A percentile compares a stretch with the other conserved stretches of the same genome.
These are phyloP conservation scores for Hydra vulgaris DNA, from an alignment of 30 jellyfish, hydroid and myxozoan species.

Conservation along the genomic window DNA sequence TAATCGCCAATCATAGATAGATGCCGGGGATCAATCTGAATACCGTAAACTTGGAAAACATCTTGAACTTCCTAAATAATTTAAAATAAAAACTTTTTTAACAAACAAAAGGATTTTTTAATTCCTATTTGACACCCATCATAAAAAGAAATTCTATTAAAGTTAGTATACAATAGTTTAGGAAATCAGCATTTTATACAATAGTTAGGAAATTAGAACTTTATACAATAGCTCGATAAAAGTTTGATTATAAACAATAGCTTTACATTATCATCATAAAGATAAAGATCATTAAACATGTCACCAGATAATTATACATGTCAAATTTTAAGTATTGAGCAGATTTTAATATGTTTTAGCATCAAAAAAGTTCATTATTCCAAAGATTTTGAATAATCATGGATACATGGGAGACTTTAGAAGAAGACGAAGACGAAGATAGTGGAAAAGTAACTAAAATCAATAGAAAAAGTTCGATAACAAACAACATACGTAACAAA, in stretches of 20 bases:
- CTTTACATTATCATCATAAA: no score
- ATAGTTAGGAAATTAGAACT: no score
- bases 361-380: no score
- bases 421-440: neutral
- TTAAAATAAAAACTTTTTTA: neutral
- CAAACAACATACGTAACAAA: neutral
- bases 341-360: no score
- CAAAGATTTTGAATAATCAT: neutral
- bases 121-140: neutral
- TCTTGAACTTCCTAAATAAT: constrained; percentile 61
- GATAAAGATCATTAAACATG: no score
- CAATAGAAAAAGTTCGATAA: neutral
- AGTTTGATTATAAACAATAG: no score
- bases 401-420: neutral
- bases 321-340: no score
- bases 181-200: no score
- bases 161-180: no score
- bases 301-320: no score
- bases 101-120: neutral
- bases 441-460: neutral
- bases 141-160: no score
- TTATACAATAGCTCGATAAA: no score
- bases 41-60: constrained; percentile 92
- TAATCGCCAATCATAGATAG: constrained; percentile 88
- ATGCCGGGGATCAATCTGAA: constrained; percentile 89